Conservation (phyloP, 2,113 vertebrate genomes). For the Cebidichthys violaceus region DNA sequence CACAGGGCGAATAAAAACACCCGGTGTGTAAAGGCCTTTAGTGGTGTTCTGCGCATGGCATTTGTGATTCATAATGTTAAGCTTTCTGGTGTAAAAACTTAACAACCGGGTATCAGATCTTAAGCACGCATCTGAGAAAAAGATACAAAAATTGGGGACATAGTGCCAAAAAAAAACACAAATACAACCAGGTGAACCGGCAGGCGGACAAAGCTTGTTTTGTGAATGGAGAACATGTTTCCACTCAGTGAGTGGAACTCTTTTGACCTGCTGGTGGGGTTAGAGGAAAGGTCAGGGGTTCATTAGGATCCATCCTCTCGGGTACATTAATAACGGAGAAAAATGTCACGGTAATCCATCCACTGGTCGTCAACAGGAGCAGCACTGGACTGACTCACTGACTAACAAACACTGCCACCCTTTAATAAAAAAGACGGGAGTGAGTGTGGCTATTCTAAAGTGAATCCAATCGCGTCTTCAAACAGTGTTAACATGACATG, state of each 20-base stretch:
- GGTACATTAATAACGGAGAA: neutral
- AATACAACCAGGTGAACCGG: too few species aligned
- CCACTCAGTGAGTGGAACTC: neutral
- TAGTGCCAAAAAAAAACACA: too few species aligned
- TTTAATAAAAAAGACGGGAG: neutral
- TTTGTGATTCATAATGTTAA: neutral
- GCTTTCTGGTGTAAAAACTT: neutral
- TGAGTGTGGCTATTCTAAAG: neutral
- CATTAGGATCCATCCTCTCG: neutral
- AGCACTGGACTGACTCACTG: neutral
- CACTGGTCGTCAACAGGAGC: neutral
- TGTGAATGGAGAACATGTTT: neutral
- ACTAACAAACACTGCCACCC: neutral
- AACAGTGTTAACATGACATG: constrained; percentile 9
- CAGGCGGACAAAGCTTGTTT: too few species aligned
- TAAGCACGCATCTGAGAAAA: too few species aligned
- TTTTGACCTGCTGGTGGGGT: neutral
- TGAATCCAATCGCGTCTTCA: neutral
- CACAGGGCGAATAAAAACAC: neutral
- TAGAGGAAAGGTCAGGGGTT: neutral
- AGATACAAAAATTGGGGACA: too few species aligned
- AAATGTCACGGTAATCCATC: neutral
- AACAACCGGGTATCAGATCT: too few species aligned
- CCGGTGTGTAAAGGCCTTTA: neutral
- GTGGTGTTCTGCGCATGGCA: neutral